phyloP scores from a whole-genome alignment of 2,888 invertebrate species.

The Reticulitermes lucifugus region DNA sequence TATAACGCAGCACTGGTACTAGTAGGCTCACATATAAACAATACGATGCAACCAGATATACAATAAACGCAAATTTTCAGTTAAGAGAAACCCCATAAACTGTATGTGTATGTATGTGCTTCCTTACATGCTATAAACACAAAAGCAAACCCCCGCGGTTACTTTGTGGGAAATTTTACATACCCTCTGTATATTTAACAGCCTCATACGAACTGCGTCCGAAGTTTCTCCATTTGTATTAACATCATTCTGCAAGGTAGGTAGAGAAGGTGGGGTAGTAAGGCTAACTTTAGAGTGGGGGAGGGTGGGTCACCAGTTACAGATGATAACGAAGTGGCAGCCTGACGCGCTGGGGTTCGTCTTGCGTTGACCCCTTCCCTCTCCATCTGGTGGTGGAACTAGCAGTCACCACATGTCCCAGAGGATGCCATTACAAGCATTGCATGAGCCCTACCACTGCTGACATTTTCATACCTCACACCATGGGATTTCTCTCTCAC shows the following conservation, averaged over 20 bases:
- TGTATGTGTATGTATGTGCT: too few species aligned
- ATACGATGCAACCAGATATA: too few species aligned
- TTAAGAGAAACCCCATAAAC: too few species aligned
- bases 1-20: too few species aligned
- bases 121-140: too few species aligned
- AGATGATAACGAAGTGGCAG: conserved; percentile 17
- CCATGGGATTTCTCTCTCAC: conserved; percentile 40
- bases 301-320: conserved; percentile 1
- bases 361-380: conserved; percentile 29
- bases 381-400: conserved; percentile 29
- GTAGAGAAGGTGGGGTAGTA: neutral
- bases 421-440: conserved; percentile 47
- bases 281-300: neutral
- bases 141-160: too few species aligned
- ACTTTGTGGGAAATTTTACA: neutral
- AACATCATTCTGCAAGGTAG: conserved; percentile 8
- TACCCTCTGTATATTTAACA: neutral
- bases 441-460: conserved; percentile 44
- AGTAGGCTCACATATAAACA: too few species aligned
- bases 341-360: neutral
- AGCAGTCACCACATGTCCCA: conserved; percentile 43
- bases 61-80: too few species aligned
- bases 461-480: conserved; percentile 49
- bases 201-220: neutral
- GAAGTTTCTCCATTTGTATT: conserved; percentile 35